A percentile compares a stretch with the other conserved stretches of the same genome.
These are phyloP conservation scores for Antrozous pallidus DNA, from an alignment of 2,797 vertebrate genomes.

Conservation along the genomic window DNA sequence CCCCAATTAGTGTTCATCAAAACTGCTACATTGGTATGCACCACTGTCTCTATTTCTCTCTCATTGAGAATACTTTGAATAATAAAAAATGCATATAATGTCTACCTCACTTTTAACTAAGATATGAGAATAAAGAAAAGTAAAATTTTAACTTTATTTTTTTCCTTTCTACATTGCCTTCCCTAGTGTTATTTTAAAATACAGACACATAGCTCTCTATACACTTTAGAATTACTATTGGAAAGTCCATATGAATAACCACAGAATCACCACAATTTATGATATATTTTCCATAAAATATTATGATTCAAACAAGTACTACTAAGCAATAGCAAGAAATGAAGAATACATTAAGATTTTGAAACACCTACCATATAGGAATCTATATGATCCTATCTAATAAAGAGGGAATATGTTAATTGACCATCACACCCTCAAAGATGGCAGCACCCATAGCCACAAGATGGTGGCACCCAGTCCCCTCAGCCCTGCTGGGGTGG, in stretches of 20 bases:
- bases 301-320: neutral
- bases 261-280: neutral
- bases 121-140: neutral
- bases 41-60: neutral
- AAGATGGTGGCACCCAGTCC: too few species aligned
- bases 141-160: neutral
- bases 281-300: constrained; percentile 27
- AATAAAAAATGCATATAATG: neutral
- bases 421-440: too few species aligned
- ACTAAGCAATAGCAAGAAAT: neutral
- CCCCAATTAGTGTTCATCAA: neutral
- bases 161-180: neutral
- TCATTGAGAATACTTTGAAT: neutral
- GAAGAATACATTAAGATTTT: constrained; percentile 28
- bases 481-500: too few species aligned
- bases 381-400: neutral
- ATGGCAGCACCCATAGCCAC: too few species aligned
- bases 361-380: neutral
- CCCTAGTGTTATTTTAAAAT: neutral
- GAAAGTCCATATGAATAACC: neutral
- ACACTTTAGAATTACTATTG: neutral
- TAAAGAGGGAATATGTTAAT: too few species aligned
- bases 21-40: neutral
- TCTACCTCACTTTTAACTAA: neutral
- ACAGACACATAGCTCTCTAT: neutral